A percentile compares a stretch with the other conserved stretches of the same genome.
Conservation (phyloP, 2,888 invertebrate genomes). For the Aquatica leii region DNA sequence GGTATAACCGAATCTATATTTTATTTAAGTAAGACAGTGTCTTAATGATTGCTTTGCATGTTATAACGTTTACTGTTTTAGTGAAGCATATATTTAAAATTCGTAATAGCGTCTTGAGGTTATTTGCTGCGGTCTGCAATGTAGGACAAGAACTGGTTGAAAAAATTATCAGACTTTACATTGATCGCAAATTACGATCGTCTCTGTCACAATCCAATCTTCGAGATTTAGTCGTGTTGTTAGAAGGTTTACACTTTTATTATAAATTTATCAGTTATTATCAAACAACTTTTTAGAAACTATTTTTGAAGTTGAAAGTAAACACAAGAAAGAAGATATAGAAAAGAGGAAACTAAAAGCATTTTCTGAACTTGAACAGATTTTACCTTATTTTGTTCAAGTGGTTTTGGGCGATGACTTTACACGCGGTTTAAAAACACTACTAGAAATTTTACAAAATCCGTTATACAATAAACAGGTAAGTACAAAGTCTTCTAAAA, state of each 20-base stretch:
- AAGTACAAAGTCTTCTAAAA: background rate
- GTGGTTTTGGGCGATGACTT: constrained; percentile 57
- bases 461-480: constrained; percentile 70
- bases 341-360: constrained; percentile 59
- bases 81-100: constrained; percentile 66
- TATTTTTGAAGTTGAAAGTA: too few species aligned
- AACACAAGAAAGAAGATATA: constrained; percentile 55
- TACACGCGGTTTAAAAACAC: constrained; percentile 58
- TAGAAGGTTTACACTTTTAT: constrained; percentile 63
- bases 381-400: constrained; percentile 54
- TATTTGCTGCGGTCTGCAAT: constrained; percentile 63
- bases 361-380: constrained; percentile 56
- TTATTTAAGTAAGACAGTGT: constrained; percentile 60
- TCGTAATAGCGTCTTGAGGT: constrained; percentile 59
- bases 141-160: constrained; percentile 62
- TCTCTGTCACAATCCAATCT: constrained; percentile 65
- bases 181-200: constrained; percentile 58
- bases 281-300: too few species aligned
- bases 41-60: too few species aligned
- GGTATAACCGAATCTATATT: constrained; percentile 59
- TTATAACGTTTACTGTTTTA: too few species aligned
- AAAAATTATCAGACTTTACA: constrained; percentile 55
- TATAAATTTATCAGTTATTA: background rate
- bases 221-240: constrained; percentile 66
- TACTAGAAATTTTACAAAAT: constrained; percentile 63